phyloP scores from a whole-genome alignment of 2,888 invertebrate genomes.

The Brassicogethes aeneus region DNA sequence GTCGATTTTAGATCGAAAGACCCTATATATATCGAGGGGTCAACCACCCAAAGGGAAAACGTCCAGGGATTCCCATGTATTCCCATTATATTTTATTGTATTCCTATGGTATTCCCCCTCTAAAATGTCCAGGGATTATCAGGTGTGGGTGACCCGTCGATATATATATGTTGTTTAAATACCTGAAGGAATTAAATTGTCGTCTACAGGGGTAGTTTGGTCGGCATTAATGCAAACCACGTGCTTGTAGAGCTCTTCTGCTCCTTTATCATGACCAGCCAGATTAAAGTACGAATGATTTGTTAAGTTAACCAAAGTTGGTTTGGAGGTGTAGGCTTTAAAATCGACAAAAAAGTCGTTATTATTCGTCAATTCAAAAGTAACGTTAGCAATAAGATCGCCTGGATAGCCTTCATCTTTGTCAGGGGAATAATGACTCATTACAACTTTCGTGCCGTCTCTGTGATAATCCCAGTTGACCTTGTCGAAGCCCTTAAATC shows the following conservation, averaged over 20 bases:
- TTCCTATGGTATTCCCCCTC: no score
- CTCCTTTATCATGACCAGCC: constrained; percentile 74
- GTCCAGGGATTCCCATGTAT: no score
- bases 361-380: constrained; percentile 61
- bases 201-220: constrained; percentile 62
- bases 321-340: constrained; percentile 64
- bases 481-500: constrained; percentile 67
- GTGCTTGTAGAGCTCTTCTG: constrained; percentile 58
- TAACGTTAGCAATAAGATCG: constrained; percentile 58
- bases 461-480: constrained; percentile 54
- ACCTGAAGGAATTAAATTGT: constrained; percentile 66
- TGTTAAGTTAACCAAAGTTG: constrained; percentile 79
- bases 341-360: constrained; percentile 69
- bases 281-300: constrained; percentile 89
- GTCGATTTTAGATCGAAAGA: no score
- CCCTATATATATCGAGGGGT: no score
- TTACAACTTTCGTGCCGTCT: constrained; percentile 51
- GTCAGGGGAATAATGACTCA: constrained; percentile 68
- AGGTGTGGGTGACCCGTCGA: no score
- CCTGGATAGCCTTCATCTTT: constrained; percentile 89
- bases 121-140: no score
- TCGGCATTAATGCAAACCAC: constrained; percentile 66
- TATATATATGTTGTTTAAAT: no score
- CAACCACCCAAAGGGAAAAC: no score
- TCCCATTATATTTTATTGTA: no score